Base-by-base conservation (phyloP, 2,797 vertebrate species). In the Molothrus aeneus region DNA sequence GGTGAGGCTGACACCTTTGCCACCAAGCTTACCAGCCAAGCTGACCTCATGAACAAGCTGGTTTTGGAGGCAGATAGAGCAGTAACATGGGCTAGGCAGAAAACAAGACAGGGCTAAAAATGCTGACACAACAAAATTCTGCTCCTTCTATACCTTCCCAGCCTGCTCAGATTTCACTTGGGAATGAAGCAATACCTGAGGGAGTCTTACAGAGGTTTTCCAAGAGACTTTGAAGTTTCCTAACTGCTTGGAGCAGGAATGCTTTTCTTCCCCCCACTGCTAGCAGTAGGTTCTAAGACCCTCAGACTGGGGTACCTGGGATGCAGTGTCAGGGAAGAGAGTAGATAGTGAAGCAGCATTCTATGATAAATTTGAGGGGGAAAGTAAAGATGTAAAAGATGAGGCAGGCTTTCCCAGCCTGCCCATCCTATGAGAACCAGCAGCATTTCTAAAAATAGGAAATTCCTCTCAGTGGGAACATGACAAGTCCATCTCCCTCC, bases 381-480 rank as follows among this genome's bases (percentile, higher is more conserved):
- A 85, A 83, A 72, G 20, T 56, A 78, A 77, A 51, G 28, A 74
- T 60, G 29, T 22, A 32, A 36, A 91, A 95, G 48, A 88, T 48
- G 29, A 20, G 18, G 22, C 63, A 72, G 61, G 45, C 80, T 94
- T 96, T 96, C 82, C 54, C 68, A 81, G 66, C 74, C 80, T 90
- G n/a, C 40, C 65, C 26, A 66, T 90, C 63, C 70, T 66, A 84
- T 90, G 90, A 84, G 95, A 95, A 93, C 59, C 31, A 88, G 51
- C 82, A 92, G 59, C 66, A 53, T 83, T 83, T 94, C 94, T 94
- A 93, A 94, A 95, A 74, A 94, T 89, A 96, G 84, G 43, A 80
- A 86, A 78, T 94, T 91, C 81, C 20, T 95, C 53, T 92, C 47
- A 28, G 36, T 91, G 85, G 72, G 80, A 94, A 90, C 65, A 66